Percentiles rank a stretch among this genome's conserved stretches.
Conservation (phyloP, 2,888 invertebrate genomes). For the Apodemia zela region DNA sequence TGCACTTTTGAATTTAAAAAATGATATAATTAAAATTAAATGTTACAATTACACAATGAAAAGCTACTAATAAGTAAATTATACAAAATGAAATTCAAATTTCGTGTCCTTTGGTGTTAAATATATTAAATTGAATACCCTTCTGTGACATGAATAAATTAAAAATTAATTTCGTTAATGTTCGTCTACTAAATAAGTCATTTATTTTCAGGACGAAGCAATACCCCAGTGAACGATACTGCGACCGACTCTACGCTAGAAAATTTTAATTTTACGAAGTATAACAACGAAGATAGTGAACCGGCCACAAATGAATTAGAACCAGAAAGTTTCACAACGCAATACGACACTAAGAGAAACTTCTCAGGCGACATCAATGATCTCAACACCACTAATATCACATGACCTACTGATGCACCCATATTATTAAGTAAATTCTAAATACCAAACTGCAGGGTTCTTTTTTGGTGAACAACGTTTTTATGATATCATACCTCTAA, state of each 20-base stretch:
- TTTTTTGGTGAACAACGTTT: neutral
- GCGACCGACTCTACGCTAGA: slow-evolving; percentile 38
- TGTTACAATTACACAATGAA: neutral
- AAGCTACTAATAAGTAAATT: no score
- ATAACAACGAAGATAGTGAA: slow-evolving; percentile 32
- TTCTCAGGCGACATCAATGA: slow-evolving; percentile 24
- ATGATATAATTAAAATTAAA: neutral
- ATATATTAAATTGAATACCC: neutral
- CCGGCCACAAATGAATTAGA: slow-evolving; percentile 26
- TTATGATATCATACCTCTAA: no score
- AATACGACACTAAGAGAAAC: slow-evolving; percentile 29
- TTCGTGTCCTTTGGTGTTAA: slow-evolving; percentile 1
- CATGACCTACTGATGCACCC: slow-evolving; percentile 29
- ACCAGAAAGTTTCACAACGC: slow-evolving; percentile 26
- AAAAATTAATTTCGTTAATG: slow-evolving; percentile 18
- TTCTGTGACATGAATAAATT: neutral
- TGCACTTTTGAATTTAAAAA: no score
- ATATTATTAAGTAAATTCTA: neutral
- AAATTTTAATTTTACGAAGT: slow-evolving; percentile 35
- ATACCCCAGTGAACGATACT: slow-evolving; percentile 61
- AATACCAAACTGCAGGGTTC: neutral
- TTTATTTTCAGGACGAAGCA: slow-evolving; percentile 65
- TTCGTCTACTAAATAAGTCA: neutral
- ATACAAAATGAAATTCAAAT: neutral
- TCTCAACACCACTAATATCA: slow-evolving; percentile 28